Percentiles rank a stretch among this genome's conserved stretches.
phyloP scores from a whole-genome alignment of 2,888 invertebrate species.

The Sesia apiformis region DNA sequence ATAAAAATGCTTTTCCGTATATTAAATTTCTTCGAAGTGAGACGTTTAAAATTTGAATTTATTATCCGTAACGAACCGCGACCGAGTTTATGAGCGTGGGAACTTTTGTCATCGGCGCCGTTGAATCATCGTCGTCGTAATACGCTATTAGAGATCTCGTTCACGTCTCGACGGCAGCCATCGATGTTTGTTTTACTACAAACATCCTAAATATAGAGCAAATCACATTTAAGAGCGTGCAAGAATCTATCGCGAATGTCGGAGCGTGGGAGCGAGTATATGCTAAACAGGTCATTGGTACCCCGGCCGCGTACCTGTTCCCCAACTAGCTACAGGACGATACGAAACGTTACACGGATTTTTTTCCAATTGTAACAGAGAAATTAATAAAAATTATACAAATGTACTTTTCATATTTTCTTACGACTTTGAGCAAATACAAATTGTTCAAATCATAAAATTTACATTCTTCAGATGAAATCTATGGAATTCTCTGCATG shows the following conservation, averaged over 20 bases:
- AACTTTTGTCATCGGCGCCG: conserved; percentile 28
- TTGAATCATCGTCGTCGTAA: conserved; percentile 14
- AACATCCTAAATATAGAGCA: conserved; percentile 72
- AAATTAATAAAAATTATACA: background rate
- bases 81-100: conserved; percentile 37
- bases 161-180: conserved; percentile 46
- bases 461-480: no score
- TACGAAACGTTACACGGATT: conserved; percentile 4
- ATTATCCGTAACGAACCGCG: background rate
- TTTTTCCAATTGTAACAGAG: background rate
- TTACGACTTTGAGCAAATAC: no score
- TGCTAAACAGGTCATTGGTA: conserved; percentile 73
- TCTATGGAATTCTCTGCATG: no score
- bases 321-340: conserved; percentile 39
- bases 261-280: conserved; percentile 63
- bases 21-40: no score
- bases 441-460: no score
- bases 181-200: conserved; percentile 64
- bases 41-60: background rate
- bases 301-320: conserved; percentile 49
- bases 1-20: no score
- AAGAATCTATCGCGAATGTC: conserved; percentile 65
- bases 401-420: no score
- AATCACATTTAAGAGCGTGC: conserved; percentile 67
- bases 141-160: conserved; percentile 25